Base-by-base conservation (phyloP, 2,113 vertebrate genomes). In the Phrynosoma platyrhinos region DNA sequence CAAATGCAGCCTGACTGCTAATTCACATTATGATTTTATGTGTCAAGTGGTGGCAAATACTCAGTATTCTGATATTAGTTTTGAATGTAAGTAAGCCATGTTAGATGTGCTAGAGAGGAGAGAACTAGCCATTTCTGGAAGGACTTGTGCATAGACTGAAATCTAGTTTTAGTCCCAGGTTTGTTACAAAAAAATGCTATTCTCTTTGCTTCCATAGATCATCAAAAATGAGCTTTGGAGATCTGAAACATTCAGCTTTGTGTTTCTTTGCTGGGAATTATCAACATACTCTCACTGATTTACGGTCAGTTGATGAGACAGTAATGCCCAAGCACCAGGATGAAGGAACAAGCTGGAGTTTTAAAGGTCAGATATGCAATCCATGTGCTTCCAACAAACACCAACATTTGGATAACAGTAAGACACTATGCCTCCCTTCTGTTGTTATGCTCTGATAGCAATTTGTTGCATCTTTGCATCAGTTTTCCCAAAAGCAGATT, bases 401-500 rank as follows among this genome's bases (percentile, higher is more conserved):
- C 6, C 52, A 55, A n/a, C 69, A 82, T 71, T 32, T 79, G 75
- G 76, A 79, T 21, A 68, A 68, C 13, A 66, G 58, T n/a, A 13
- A 82, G 36, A 47, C 55, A 64, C 82, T 76, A 82, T 42, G 14
- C 12, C 71, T 87, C 42, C 72, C 55, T 82, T 76, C 71, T 27
- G 40, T 75, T 36, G n/a, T 77, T 68, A 52, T 69, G 40, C 62
- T 47, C 62, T 53, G 62, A 42, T 68, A 79, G 75, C 42, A 69
- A 79, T 79, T 79, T 86, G 76, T 86, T 79, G 87, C 84, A 13
- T 82, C 0, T 0, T 23, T 55, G 71, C 30, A 92, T 80, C 71
- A 66, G 8, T 72, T 72, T 90, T 88, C 85, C 82, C 87, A 91
- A 85, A 55, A 0, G n/a, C 30, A 62, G 5, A 42, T 84, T 89